Conservation (phyloP, 2,888 invertebrate genomes). For the Ormyrus pomaceus region DNA sequence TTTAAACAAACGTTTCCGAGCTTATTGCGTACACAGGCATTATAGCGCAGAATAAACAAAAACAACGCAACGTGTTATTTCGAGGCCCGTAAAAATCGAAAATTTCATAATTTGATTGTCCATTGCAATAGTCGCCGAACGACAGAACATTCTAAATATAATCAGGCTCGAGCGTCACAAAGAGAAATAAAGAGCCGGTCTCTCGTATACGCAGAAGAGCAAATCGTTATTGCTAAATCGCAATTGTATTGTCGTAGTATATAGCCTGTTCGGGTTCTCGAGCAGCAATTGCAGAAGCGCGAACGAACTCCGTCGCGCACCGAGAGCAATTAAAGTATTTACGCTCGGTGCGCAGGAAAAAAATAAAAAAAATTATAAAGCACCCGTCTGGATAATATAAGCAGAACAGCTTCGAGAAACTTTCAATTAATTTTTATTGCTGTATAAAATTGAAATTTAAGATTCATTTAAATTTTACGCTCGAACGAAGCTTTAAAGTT, state of each 20-base stretch:
- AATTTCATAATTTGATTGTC: too few species aligned
- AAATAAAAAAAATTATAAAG: neutral
- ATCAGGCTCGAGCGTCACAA: conserved; percentile 2
- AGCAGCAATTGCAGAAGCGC: conserved; percentile 3
- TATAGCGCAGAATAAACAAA: neutral
- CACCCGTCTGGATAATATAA: too few species aligned
- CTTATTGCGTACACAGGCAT: too few species aligned
- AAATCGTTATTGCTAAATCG: conserved; percentile 25
- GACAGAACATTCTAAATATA: conserved; percentile 11
- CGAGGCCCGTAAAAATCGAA: too few species aligned
- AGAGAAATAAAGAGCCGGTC: neutral
- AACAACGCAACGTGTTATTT: neutral
- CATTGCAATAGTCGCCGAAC: too few species aligned
- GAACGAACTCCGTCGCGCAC: neutral
- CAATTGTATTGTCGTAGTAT: conserved; percentile 18
- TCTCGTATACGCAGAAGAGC: neutral
- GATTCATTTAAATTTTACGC: too few species aligned
- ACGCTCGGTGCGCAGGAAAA: conserved; percentile 24
- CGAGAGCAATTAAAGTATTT: conserved; percentile 34
- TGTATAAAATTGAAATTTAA: too few species aligned
- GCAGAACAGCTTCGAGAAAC: too few species aligned
- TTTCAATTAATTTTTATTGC: too few species aligned
- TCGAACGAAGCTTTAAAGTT: too few species aligned
- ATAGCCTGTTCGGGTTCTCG: neutral
- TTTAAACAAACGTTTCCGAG: too few species aligned